phyloP scores from a whole-genome alignment of 2,113 vertebrate species.

The Buteo buteo region DNA sequence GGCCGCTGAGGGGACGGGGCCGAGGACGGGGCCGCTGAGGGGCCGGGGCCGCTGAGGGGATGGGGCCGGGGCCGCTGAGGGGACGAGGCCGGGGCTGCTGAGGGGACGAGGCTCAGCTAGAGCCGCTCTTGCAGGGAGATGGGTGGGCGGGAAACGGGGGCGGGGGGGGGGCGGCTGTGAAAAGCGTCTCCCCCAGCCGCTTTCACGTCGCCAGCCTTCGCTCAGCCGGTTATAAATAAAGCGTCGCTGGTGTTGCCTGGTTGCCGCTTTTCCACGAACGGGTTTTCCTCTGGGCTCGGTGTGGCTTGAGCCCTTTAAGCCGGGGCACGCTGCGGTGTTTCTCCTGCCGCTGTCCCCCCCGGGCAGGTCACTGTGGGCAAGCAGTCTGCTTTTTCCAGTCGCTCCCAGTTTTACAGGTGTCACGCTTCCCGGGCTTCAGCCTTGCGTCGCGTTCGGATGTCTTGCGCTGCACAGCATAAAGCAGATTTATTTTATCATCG shows the following conservation, averaged over 20 bases:
- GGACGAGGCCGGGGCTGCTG: no score
- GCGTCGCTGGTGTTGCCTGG: background rate
- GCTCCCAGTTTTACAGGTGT: background rate
- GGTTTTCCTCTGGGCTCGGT: background rate
- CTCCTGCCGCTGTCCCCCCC: background rate
- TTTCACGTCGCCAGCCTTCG: background rate
- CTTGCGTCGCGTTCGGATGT: background rate
- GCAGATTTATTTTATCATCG: background rate
- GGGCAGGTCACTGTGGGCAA: background rate
- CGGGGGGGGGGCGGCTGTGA: no score
- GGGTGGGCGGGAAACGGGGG: no score
- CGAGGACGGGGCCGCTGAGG: no score
- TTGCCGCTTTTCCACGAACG: accelerated
- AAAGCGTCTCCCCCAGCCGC: no score
- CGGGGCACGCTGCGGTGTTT: background rate
- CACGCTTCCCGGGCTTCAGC: background rate
- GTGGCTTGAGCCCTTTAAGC: background rate
- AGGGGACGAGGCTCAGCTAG: no score
- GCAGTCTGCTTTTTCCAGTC: background rate
- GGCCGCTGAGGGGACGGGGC: no score
- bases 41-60: no score
- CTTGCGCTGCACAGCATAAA: background rate
- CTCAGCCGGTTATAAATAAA: background rate
- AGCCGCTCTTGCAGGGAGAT: no score
- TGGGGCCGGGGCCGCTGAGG: no score